Evolutionary conservation across 2,113 vertebrate species (phyloP).

Genomic region (Petroica traversi): DNA sequence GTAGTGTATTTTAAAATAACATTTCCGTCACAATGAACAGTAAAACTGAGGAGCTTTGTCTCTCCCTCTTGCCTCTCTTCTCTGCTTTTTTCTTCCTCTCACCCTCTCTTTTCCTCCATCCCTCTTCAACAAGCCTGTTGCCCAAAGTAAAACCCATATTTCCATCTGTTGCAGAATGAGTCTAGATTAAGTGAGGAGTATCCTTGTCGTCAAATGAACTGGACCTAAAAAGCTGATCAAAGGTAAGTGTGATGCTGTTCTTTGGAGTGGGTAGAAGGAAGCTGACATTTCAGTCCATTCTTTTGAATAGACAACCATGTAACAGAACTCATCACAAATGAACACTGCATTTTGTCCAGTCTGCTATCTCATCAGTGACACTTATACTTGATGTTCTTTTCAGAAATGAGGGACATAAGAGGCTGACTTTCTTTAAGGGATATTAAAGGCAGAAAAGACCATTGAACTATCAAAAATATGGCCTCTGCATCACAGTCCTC

Average conservation of each 20-base stretch:
- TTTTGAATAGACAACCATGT: neutral
- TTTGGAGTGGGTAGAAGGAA: neutral
- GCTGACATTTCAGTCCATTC: neutral
- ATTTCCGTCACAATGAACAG: neutral
- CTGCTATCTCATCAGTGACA: fast-evolving
- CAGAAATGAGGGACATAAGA: neutral
- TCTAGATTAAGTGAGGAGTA: neutral
- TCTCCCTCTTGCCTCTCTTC: neutral
- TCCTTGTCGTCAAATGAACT: neutral
- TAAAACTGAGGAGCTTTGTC: neutral
- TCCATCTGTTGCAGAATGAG: neutral
- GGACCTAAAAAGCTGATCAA: neutral
- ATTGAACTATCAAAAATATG: neutral
- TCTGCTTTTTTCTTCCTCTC: neutral
- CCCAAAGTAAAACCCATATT: neutral
- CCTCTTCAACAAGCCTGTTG: neutral
- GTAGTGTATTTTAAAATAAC: conserved; percentile 4
- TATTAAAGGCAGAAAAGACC: neutral
- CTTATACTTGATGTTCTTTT: neutral
- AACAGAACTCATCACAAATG: neutral
- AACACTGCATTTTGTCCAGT: neutral
- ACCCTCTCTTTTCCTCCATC: neutral
- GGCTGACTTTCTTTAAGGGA: neutral
- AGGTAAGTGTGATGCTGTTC: neutral
- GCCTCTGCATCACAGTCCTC: neutral